Evolutionary conservation across 2,113 vertebrate species (phyloP).

Genomic region (Dolichotis patagonum): DNA sequence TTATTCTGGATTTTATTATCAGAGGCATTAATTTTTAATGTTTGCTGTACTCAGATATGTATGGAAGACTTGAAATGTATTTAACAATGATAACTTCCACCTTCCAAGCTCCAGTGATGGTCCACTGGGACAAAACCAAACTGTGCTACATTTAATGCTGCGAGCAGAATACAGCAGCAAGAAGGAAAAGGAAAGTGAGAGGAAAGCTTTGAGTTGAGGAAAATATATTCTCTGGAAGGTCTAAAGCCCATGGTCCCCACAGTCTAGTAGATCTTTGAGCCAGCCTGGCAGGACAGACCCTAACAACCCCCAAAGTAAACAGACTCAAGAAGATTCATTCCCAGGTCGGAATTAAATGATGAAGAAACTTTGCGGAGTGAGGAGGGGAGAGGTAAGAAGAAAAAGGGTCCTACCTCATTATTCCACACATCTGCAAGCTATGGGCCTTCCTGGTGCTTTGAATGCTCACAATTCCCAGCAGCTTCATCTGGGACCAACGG

Average conservation of each 20-base stretch:
- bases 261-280: neutral
- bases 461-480: neutral
- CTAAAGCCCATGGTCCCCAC: neutral
- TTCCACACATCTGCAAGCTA: neutral
- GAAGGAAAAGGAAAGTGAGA: neutral
- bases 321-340: neutral
- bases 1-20: constrained; percentile 75
- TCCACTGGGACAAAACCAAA: neutral
- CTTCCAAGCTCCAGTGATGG: neutral
- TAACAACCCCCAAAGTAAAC: neutral
- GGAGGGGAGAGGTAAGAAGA: neutral
- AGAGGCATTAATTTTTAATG: constrained; percentile 78
- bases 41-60: constrained; percentile 40
- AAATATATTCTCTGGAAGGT: neutral
- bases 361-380: neutral
- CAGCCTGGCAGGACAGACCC: neutral
- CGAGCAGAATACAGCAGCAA: neutral
- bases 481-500: neutral
- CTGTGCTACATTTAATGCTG: neutral
- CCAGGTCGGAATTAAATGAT: neutral
- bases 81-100: constrained; percentile 48
- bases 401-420: neutral
- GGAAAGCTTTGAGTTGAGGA: neutral
- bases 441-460: neutral
- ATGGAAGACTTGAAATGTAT: constrained; percentile 62